phyloP scores from a whole-genome alignment of 2,113 vertebrate species.

The Chaenogobius annularis region DNA sequence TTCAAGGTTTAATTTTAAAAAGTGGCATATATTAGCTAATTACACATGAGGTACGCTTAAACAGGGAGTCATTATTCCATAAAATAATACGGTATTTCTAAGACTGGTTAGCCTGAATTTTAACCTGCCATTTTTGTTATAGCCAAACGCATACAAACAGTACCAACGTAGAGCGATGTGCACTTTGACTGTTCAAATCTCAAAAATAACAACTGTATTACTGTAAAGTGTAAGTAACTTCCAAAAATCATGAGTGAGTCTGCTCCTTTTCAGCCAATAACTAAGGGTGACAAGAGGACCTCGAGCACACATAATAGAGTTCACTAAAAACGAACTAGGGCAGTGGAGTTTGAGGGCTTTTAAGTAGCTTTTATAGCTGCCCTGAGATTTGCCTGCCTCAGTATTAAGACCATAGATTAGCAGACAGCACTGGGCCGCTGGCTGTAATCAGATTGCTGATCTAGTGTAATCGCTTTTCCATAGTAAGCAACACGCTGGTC shows the following conservation, averaged over 20 bases:
- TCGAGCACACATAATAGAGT: conserved; percentile 3
- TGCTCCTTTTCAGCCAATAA: neutral
- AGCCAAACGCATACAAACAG: too few species aligned
- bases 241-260: neutral
- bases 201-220: neutral
- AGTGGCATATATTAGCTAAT: too few species aligned
- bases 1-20: neutral
- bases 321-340: conserved; percentile 13
- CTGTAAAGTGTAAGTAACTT: neutral
- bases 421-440: conserved; percentile 32
- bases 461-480: conserved; percentile 59
- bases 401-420: conserved; percentile 62
- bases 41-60: too few species aligned
- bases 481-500: conserved; percentile 41
- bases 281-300: neutral
- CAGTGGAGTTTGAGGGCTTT: neutral
- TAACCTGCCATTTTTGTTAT: too few species aligned
- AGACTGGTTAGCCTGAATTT: too few species aligned
- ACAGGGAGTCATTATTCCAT: too few species aligned
- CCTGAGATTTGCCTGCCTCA: conserved; percentile 48
- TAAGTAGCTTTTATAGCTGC: conserved; percentile 39
- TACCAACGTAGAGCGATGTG: neutral
- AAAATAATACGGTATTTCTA: too few species aligned
- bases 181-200: neutral
- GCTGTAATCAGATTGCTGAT: conserved; percentile 64